Evolutionary conservation across 2,797 vertebrate genomes (phyloP).

Genomic region (Sciurus vulgaris): DNA sequence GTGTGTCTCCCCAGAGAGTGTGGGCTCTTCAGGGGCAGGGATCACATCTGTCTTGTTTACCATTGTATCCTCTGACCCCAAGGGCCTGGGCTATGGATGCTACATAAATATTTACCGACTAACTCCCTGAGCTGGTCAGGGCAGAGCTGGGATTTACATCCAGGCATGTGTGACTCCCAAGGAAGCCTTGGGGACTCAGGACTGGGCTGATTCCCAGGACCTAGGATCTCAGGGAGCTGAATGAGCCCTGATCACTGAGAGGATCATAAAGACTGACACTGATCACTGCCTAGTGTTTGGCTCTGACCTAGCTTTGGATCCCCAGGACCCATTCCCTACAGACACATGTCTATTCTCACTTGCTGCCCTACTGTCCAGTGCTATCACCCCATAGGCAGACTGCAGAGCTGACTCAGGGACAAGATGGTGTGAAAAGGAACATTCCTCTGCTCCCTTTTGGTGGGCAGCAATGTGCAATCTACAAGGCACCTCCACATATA

Average conservation of each 20-base stretch:
- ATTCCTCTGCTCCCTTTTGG: neutral
- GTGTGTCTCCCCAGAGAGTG: slow-evolving; percentile 28
- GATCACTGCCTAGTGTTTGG: neutral
- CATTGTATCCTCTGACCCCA: slow-evolving; percentile 54
- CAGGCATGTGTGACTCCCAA: slow-evolving; percentile 41
- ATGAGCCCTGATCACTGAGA: neutral
- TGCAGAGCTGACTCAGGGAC: neutral
- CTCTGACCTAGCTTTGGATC: neutral
- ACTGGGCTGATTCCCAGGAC: neutral
- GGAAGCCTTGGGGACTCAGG: slow-evolving; percentile 33
- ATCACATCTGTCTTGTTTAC: slow-evolving; percentile 67
- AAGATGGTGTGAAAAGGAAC: neutral
- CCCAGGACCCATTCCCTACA: neutral
- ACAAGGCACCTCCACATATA: neutral
- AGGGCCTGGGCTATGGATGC: slow-evolving; percentile 64
- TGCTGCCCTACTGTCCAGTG: neutral
- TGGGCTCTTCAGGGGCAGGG: slow-evolving; percentile 50
- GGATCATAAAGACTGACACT: slow-evolving; percentile 21
- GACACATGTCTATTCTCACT: neutral
- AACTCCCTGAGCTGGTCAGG: slow-evolving; percentile 66
- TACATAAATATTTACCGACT: slow-evolving; percentile 76
- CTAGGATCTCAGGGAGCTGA: neutral
- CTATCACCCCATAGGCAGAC: neutral
- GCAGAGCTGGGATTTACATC: slow-evolving; percentile 70
- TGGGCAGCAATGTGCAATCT: neutral